phyloP scores from a whole-genome alignment of 2,797 vertebrate genomes.

The Chaetodon trifasciatus region DNA sequence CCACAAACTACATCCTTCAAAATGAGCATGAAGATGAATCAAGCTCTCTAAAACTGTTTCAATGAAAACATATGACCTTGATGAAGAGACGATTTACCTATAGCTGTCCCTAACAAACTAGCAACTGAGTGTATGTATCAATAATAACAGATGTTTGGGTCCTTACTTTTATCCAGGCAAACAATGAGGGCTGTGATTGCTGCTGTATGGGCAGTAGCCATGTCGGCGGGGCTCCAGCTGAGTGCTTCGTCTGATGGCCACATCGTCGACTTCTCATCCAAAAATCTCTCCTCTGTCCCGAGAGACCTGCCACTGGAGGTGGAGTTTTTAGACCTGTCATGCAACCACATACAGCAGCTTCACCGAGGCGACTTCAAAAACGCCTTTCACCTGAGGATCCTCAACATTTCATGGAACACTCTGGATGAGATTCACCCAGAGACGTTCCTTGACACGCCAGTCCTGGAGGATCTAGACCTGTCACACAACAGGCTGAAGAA shows the following conservation, averaged over 20 bases:
- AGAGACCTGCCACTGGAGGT: slow-evolving; percentile 68
- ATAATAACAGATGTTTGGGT: neutral
- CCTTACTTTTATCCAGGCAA: slow-evolving; percentile 37
- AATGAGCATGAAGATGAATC: neutral
- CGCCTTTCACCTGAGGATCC: slow-evolving; percentile 74
- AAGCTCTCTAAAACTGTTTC: neutral
- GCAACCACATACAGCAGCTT: slow-evolving; percentile 84
- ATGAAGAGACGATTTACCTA: neutral
- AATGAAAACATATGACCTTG: neutral
- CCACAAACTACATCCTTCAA: neutral
- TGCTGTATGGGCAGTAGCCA: slow-evolving; percentile 48
- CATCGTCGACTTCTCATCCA: slow-evolving; percentile 71
- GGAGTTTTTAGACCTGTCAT: slow-evolving; percentile 86
- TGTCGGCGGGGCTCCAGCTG: slow-evolving; percentile 48
- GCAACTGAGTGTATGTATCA: neutral
- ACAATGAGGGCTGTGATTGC: slow-evolving; percentile 52
- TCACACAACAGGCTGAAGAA: slow-evolving; percentile 86
- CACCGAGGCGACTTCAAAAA: slow-evolving; percentile 81
- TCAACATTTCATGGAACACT: slow-evolving; percentile 88
- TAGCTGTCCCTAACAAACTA: neutral
- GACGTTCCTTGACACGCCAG: slow-evolving; percentile 81
- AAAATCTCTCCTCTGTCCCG: slow-evolving; percentile 83
- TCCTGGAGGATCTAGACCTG: slow-evolving; percentile 87
- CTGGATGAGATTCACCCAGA: slow-evolving; percentile 79
- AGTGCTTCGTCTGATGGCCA: slow-evolving; percentile 10